A percentile compares a stretch with the other conserved stretches of the same genome.
Conservation (phyloP, 2,113 vertebrate genomes). For the Romanogobio albipinnatus region DNA sequence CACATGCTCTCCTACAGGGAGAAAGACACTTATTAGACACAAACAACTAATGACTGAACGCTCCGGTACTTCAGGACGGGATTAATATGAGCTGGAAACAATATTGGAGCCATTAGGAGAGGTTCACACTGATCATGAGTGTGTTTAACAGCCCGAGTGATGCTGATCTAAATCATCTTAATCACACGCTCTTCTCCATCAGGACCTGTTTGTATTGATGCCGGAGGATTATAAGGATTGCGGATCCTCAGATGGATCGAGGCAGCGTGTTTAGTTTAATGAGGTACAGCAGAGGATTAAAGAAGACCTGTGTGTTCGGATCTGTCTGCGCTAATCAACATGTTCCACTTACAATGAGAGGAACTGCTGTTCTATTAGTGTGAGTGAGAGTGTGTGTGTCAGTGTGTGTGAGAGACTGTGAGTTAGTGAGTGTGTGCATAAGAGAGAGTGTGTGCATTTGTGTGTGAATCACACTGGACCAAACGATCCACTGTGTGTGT, state of each 20-base stretch:
- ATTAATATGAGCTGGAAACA: background rate
- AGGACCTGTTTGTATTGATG: background rate
- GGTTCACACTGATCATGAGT: background rate
- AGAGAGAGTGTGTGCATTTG: background rate
- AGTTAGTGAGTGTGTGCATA: too few relatives aligned
- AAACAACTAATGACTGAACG: background rate
- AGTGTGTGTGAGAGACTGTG: too few relatives aligned
- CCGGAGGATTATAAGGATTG: background rate
- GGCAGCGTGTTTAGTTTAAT: background rate
- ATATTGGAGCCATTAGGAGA: background rate
- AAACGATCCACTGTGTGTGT: background rate
- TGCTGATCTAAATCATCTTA: slow-evolving; percentile 15
- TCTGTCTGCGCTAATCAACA: background rate
- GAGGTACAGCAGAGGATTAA: background rate
- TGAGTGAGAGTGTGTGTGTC: too few relatives aligned
- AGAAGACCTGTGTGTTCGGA: background rate
- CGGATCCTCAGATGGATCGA: background rate
- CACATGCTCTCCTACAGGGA: background rate
- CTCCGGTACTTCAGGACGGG: background rate
- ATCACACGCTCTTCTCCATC: slow-evolving; percentile 16
- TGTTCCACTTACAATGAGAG: background rate
- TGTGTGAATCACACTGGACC: background rate
- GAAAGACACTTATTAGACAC: background rate
- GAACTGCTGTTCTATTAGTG: background rate
- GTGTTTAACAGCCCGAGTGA: background rate